Base-by-base conservation (phyloP, 2,888 invertebrate genomes). In the Microctonus hyperodae region DNA sequence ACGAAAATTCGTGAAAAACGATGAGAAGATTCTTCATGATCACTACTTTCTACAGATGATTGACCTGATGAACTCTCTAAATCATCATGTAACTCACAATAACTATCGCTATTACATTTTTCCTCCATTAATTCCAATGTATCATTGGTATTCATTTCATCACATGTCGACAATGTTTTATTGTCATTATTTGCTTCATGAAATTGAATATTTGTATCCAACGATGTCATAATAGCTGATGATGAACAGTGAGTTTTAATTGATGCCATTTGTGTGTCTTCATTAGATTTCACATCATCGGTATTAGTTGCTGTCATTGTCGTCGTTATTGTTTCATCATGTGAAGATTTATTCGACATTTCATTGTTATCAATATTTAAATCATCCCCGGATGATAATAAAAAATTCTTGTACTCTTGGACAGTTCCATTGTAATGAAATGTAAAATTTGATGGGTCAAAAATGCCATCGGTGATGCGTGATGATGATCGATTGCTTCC, bases 1-100 rank as follows among this genome's bases (percentile, higher is more conserved):
- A 85, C 83, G 62, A 85, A 84, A 0, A 85, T 84, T 2, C 82
- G 76, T 0, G 83, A 83, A 70, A 85, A 85, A n/a, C 79, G 78
- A 33, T 82, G 82, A 0, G 82, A 78, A 0, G 81, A 82, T 37
- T 83, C 83, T 16, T 83, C 83, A 37, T 83, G 76, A 35, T 84
- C 83, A 64, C 83, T 83, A 62, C 82, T 83, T 64, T 83, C 83
- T 0, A 83, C 83, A 1, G 83, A 83, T 0, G 83, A 84, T 16
- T 82, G 72, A 0, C 83, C 83, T 2, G 83, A 84, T 1, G 83
- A 84, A 65, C 83, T 83, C 7, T 77, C 80, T 1, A 82, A 82
- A 66, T 83, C 76, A 23, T 78, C 81, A 13, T 74, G 77, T 1
- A 78, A 78, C 25, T 73, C 74, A 13, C 75, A 73, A 62, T 74